Conservation (phyloP, 2,797 vertebrate species). For the Lutjanus argentimaculatus region DNA sequence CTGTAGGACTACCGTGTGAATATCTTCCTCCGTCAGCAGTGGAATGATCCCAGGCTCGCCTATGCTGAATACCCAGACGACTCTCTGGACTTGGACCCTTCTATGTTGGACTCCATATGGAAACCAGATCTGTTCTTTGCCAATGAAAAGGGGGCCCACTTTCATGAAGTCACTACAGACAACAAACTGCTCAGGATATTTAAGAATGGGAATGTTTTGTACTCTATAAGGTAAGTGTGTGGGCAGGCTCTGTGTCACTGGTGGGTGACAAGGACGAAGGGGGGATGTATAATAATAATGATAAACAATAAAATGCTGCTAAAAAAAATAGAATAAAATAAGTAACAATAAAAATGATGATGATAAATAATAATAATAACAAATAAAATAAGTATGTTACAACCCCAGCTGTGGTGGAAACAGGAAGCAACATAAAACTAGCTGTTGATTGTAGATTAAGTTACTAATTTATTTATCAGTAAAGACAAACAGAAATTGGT, state of each 20-base stretch:
- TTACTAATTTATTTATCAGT: no score
- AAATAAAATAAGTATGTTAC: no score
- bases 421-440: no score
- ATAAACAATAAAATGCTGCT: no score
- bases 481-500: no score
- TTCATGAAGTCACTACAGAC: constrained; percentile 98
- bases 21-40: constrained; percentile 97
- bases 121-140: constrained; percentile 98
- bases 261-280: background rate
- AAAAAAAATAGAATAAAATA: no score
- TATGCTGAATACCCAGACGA: constrained; percentile 97
- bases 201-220: constrained; percentile 97
- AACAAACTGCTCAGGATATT: constrained; percentile 97
- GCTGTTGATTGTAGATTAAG: no score
- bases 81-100: constrained; percentile 95
- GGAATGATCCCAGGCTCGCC: constrained; percentile 96
- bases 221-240: constrained; percentile 92
- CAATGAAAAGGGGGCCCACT: constrained; percentile 98
- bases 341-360: no score
- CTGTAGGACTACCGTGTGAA: constrained; percentile 95
- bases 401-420: no score
- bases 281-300: no score
- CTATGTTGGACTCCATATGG: constrained; percentile 98
- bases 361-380: no score
- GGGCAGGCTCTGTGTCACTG: background rate